These are phyloP conservation scores for Brachionus manjavacas DNA, from an alignment of 1,140 invertebrate genomes.

Conservation along the genomic window DNA sequence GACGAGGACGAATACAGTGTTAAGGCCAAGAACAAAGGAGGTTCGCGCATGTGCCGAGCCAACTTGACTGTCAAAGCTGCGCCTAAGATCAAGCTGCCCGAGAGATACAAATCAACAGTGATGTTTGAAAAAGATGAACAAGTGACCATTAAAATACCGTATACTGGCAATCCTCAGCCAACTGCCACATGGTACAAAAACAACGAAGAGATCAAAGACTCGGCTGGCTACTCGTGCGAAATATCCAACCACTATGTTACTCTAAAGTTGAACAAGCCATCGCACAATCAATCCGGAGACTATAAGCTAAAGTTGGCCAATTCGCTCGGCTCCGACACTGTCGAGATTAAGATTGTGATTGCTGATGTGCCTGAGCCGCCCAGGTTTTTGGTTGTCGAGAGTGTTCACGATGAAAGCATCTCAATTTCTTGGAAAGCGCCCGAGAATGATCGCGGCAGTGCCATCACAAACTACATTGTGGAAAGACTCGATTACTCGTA, in stretches of 20 bases:
- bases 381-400: slow-evolving; percentile 78
- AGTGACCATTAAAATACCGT: slow-evolving; percentile 92
- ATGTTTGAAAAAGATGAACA: slow-evolving; percentile 98
- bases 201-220: neutral
- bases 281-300: slow-evolving; percentile 83
- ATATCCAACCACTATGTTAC: slow-evolving; percentile 81
- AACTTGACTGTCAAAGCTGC: slow-evolving; percentile 88
- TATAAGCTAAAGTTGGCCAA: slow-evolving; percentile 92
- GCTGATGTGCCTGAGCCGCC: slow-evolving; percentile 85
- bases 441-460: slow-evolving; percentile 75
- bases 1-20: slow-evolving; percentile 97
- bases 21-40: slow-evolving; percentile 84
- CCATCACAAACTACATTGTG: slow-evolving; percentile 90
- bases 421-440: slow-evolving; percentile 93
- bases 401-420: slow-evolving; percentile 87
- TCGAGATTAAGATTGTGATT: slow-evolving; percentile 90
- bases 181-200: slow-evolving; percentile 74
- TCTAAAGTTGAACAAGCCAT: slow-evolving; percentile 85
- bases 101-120: slow-evolving; percentile 86
- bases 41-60: slow-evolving; percentile 82
- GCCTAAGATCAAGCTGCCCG: slow-evolving; percentile 93
- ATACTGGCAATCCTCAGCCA: slow-evolving; percentile 92
- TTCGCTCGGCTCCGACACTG: slow-evolving; percentile 85
- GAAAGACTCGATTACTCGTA: slow-evolving; percentile 94
- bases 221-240: slow-evolving; percentile 69